Conservation (phyloP, 2,888 invertebrate species). For the Microplitis deprimator region DNA sequence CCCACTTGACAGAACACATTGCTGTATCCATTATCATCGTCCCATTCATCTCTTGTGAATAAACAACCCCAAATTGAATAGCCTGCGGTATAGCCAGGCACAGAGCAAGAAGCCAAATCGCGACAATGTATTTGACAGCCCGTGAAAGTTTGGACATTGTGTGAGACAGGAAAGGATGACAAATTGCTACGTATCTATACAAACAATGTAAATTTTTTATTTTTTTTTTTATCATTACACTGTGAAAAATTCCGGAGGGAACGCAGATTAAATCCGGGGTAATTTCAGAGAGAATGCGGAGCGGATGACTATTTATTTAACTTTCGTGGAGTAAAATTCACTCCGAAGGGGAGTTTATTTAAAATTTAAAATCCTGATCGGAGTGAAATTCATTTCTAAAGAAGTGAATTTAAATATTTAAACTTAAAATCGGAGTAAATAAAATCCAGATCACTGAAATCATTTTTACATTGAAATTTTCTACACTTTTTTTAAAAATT, state of each 20-base stretch:
- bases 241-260: no score
- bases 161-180: conserved; percentile 83
- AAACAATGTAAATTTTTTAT: conserved; percentile 16
- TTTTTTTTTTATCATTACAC: not conserved
- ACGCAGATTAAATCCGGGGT: no score
- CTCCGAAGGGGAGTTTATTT: no score
- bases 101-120: conserved; percentile 86
- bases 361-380: no score
- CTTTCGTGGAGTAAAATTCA: no score
- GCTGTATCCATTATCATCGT: conserved; percentile 72
- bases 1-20: conserved; percentile 76
- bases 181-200: conserved; percentile 61
- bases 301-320: no score
- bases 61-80: conserved; percentile 84
- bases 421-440: no score
- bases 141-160: conserved; percentile 88
- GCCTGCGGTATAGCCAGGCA: conserved; percentile 84
- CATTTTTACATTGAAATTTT: not conserved
- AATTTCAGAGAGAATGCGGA: no score
- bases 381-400: no score
- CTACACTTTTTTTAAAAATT: not conserved
- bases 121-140: conserved; percentile 81
- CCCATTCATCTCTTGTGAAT: conserved; percentile 68
- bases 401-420: no score
- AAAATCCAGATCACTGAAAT: no score